Evolutionary conservation across 2,797 vertebrate genomes (phyloP).

Genomic region (Telmatherina bonti): DNA sequence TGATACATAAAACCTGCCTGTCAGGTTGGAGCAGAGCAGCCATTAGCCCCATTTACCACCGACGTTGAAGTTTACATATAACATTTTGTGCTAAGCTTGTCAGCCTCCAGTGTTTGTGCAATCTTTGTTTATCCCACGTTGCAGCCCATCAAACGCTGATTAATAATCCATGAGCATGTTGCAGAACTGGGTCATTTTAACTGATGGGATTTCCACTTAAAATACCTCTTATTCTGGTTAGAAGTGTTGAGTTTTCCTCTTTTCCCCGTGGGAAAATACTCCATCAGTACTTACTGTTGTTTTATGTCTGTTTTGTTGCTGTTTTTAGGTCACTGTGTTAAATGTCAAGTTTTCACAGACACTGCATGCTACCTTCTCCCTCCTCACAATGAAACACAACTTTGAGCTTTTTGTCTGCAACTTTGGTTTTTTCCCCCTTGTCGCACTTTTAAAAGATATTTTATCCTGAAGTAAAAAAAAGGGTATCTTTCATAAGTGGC

Average conservation of each 20-base stretch:
- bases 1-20: conserved; percentile 27
- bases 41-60: conserved; percentile 41
- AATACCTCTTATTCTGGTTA: no score
- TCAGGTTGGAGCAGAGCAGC: conserved; percentile 31
- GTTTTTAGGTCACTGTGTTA: no score
- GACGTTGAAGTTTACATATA: conserved; percentile 21
- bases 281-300: no score
- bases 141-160: conserved; percentile 31
- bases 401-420: conserved; percentile 2
- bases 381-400: background rate
- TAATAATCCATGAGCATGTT: conserved; percentile 59
- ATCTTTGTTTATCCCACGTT: conserved; percentile 60
- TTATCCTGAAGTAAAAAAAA: no score
- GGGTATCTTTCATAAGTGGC: no score
- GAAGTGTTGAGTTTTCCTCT: no score
- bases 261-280: no score
- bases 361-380: background rate
- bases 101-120: conserved; percentile 27
- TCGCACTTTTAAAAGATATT: no score
- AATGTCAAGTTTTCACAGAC: background rate
- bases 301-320: no score
- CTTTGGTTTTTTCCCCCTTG: background rate
- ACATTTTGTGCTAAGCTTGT: conserved; percentile 36
- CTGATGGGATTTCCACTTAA: background rate
- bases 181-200: conserved; percentile 22